Conservation (phyloP, 1,140 invertebrate species). For the Hormaphis cornu region DNA sequence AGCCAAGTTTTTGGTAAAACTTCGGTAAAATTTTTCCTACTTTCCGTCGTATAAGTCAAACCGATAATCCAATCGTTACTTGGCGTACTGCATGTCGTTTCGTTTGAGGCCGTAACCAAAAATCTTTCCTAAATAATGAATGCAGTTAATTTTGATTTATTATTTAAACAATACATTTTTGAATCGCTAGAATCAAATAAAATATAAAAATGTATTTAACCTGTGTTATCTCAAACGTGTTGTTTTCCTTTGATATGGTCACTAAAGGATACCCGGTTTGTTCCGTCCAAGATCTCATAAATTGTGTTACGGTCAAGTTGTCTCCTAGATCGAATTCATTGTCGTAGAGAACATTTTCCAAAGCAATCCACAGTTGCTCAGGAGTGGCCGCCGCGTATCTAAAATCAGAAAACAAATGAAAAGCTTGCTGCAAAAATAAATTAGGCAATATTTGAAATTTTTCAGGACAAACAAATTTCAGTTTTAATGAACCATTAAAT, state of each 20-base stretch:
- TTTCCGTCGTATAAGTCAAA: conserved; percentile 25
- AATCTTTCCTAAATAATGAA: not conserved
- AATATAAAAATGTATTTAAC: too few species aligned
- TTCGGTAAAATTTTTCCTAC: not conserved
- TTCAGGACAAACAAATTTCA: too few species aligned
- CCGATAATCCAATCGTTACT: conserved; percentile 9
- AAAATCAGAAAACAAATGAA: too few species aligned
- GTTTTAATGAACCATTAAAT: too few species aligned
- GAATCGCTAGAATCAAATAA: too few species aligned
- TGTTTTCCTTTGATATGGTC: conserved; percentile 53
- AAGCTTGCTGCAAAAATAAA: too few species aligned
- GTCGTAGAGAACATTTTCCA: conserved; percentile 21
- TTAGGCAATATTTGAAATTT: too few species aligned
- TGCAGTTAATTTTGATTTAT: not conserved
- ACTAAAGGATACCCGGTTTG: conserved; percentile 66
- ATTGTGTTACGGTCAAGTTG: conserved; percentile 33
- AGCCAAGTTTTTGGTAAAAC: conserved; percentile 8
- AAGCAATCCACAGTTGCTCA: conserved; percentile 26
- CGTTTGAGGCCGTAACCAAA: not conserved
- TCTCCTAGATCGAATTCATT: not conserved
- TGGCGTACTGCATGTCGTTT: not conserved
- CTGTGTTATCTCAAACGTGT: conserved; percentile 50
- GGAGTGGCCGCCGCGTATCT: conserved; percentile 30
- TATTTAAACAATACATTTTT: too few species aligned
- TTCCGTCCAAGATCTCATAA: conserved; percentile 64